Conservation (phyloP, 2,113 vertebrate genomes). For the Blennius ocellaris region DNA sequence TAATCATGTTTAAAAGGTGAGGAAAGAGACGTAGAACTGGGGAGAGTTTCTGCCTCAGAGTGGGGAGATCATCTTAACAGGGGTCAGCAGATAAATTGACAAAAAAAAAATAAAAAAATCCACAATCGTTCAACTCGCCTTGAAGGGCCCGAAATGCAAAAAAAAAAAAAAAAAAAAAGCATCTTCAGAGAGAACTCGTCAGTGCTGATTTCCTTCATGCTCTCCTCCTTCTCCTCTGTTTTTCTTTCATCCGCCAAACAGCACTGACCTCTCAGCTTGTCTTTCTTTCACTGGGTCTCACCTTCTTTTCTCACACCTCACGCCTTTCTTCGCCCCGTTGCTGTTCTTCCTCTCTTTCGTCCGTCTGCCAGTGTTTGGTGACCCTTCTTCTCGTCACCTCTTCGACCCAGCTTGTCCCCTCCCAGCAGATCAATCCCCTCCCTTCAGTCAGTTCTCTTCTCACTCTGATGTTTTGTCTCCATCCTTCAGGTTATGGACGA, state of each 20-base stretch:
- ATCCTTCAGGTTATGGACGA: conserved; percentile 84
- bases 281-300: conserved; percentile 22
- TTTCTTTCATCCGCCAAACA: background rate
- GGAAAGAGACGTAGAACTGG: background rate
- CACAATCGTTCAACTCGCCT: background rate
- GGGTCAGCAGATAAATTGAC: conserved; percentile 34
- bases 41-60: background rate
- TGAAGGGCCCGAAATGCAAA: conserved; percentile 8
- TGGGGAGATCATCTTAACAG: conserved; percentile 29
- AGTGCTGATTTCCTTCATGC: conserved; percentile 10
- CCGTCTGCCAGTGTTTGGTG: background rate
- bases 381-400: conserved; percentile 25
- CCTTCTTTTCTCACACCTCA: conserved; percentile 4
- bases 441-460: no score
- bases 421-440: background rate
- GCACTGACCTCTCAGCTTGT: background rate
- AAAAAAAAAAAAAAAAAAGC: background rate
- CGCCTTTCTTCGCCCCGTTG: conserved; percentile 5
- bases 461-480: background rate
- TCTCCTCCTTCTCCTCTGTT: background rate
- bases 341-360: conserved; percentile 23
- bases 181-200: conserved; percentile 26
- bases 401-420: background rate
- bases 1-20: conserved; percentile 38
- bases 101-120: no score